Conservation (phyloP, 2,797 vertebrate species). For the Brachyalestes nurse region DNA sequence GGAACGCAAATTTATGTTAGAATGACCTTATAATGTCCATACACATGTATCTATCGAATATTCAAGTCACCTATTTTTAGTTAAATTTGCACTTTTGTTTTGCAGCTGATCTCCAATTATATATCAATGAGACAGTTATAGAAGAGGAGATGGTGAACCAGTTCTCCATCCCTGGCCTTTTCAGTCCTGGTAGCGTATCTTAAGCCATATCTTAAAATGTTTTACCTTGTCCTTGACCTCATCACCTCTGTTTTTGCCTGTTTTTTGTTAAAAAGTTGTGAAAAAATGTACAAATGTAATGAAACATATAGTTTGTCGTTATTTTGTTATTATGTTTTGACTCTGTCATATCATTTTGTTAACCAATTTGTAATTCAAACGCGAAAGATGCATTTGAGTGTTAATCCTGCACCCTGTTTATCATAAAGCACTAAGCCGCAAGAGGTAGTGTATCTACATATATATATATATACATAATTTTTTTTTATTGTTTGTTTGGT, state of each 20-base stretch:
- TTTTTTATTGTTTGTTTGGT: neutral
- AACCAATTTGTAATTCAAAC: no score
- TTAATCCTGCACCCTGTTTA: no score
- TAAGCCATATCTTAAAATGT: slow-evolving; percentile 9
- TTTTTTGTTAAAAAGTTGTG: neutral
- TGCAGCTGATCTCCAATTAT: slow-evolving; percentile 63
- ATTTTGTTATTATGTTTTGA: neutral
- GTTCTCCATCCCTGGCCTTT: slow-evolving; percentile 62
- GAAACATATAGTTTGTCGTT: no score
- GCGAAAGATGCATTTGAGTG: no score
- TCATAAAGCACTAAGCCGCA: no score
- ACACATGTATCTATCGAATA: neutral
- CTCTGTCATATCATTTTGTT: no score
- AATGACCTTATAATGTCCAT: neutral
- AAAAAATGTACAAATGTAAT: no score
- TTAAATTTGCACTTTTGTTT: neutral
- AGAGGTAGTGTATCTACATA: no score
- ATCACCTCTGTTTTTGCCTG: neutral
- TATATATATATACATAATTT: no score
- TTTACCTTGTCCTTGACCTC: neutral
- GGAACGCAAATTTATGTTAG: neutral
- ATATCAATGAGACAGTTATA: slow-evolving; percentile 71
- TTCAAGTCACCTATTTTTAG: no score
- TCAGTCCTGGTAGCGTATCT: slow-evolving; percentile 67
- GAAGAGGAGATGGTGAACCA: slow-evolving; percentile 67